Evolutionary conservation across 2,797 vertebrate species (phyloP).

Genomic region (Hippopotamyrus pictus): DNA sequence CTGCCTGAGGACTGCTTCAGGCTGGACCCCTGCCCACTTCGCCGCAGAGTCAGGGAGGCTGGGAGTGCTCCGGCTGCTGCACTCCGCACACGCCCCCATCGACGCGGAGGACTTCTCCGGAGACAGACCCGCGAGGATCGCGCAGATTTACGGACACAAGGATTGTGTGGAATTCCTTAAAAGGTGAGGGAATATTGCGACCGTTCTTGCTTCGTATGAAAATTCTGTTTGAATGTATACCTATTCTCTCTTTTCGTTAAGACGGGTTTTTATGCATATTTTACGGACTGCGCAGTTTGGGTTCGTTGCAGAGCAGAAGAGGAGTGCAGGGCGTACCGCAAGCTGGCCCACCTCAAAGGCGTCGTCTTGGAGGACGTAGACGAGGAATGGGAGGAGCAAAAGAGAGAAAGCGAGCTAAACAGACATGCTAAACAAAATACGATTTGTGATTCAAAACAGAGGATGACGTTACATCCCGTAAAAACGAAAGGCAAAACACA

Average conservation of each 20-base stretch:
- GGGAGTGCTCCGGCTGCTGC: conserved; percentile 67
- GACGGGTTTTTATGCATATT: neutral
- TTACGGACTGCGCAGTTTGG: neutral
- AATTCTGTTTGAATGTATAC: neutral
- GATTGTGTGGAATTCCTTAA: conserved; percentile 74
- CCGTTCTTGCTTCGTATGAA: neutral
- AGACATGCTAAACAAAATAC: conserved; percentile 13
- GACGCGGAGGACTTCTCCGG: conserved; percentile 72
- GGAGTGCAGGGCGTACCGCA: conserved; percentile 59
- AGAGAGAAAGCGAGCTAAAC: conserved; percentile 49
- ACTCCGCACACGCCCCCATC: conserved; percentile 67
- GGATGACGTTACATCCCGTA: neutral
- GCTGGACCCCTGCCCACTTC: conserved; percentile 83
- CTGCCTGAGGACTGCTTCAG: conserved; percentile 68
- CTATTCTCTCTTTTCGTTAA: neutral
- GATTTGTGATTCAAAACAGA: neutral
- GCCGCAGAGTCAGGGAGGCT: conserved; percentile 75
- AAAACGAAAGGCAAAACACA: neutral
- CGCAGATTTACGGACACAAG: conserved; percentile 78
- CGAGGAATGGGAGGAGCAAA: conserved; percentile 70
- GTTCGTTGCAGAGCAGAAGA: conserved; percentile 67
- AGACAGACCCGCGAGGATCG: conserved; percentile 73
- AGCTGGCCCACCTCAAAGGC: conserved; percentile 46
- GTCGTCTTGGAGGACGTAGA: conserved; percentile 69
- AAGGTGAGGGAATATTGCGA: conserved; percentile 54